Evolutionary conservation across 2,797 vertebrate genomes (phyloP).

Genomic region (Poeciliopsis presidionis): DNA sequence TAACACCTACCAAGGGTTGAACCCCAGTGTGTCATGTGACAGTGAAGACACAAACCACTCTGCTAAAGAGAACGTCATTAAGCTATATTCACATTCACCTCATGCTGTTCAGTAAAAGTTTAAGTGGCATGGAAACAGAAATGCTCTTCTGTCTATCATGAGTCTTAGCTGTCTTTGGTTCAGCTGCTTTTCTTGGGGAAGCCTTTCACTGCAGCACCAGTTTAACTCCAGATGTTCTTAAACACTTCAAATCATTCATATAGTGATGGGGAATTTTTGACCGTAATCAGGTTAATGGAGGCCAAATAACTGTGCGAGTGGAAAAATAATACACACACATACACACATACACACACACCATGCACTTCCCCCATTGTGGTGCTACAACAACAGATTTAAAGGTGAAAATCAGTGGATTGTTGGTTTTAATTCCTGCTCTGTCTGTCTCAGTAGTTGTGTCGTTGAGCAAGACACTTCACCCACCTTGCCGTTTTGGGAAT

Average conservation of each 20-base stretch:
- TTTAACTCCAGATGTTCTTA: neutral
- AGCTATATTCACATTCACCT: no score
- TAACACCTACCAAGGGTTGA: no score
- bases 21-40: no score
- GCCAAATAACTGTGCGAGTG: neutral
- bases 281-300: neutral
- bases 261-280: neutral
- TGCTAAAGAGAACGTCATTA: no score
- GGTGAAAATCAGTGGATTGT: slow-evolving; percentile 33
- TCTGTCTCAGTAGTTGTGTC: no score
- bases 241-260: neutral
- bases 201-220: neutral
- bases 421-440: no score
- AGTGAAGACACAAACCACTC: no score
- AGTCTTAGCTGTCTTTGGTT: neutral
- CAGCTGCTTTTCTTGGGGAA: neutral
- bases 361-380: neutral
- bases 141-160: neutral
- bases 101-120: no score
- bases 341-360: neutral
- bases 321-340: neutral
- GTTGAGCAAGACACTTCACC: no score
- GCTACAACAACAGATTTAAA: slow-evolving; percentile 43
- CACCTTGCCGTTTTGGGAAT: no score
- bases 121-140: no score